Evolutionary conservation across 1,140 invertebrate species (phyloP), one percentile per base, ranked within the genome.

Genomic region (Drosophila suzukii): DNA sequence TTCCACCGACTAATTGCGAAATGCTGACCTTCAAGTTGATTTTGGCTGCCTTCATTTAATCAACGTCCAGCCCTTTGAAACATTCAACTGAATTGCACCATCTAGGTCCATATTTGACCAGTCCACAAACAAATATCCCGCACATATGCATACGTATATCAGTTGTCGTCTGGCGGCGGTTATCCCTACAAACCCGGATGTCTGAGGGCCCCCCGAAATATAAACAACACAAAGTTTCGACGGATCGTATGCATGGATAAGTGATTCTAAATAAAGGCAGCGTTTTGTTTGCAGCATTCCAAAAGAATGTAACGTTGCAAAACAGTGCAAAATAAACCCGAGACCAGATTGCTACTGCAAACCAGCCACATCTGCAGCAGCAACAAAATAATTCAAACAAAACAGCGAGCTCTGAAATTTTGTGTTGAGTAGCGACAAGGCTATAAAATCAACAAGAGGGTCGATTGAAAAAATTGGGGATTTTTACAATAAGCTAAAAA

Each of bases 21-120:
- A 63, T 71, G 67, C 78, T 88, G 83, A 88, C 83, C 83, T 88
- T 89, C 80, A 83, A 89, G 80, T 84, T 49, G 68, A 71, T 72
- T 83, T 68, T 66, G 24, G 57, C 47, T 39, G 65, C 67, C 57
- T 83, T 75, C 76, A 75, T 89, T 88, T 80, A 88, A 88, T 88
- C 82, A 88, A 75, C 76, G 50, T 30, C 60, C 66, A 38, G 46
- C 53, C 32, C 41, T 30, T 38, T 36, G 39, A 44, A 24, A 10
- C 43, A 53, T 56, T 36, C 7, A 20, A 13, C 11, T 4, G 13
- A 7, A 13, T 24, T 0, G 12, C 15, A 4, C 43, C 15, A 36
- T 13, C 1, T 10, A 12, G 20, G 56, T 59, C 30, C 24, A 32
- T 11, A 49, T 50, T 41, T 34, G 44, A 6, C 30, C 38, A 44